Evolutionary conservation across 1,140 invertebrate genomes (phyloP).

Genomic region (Heterodera carotae): DNA sequence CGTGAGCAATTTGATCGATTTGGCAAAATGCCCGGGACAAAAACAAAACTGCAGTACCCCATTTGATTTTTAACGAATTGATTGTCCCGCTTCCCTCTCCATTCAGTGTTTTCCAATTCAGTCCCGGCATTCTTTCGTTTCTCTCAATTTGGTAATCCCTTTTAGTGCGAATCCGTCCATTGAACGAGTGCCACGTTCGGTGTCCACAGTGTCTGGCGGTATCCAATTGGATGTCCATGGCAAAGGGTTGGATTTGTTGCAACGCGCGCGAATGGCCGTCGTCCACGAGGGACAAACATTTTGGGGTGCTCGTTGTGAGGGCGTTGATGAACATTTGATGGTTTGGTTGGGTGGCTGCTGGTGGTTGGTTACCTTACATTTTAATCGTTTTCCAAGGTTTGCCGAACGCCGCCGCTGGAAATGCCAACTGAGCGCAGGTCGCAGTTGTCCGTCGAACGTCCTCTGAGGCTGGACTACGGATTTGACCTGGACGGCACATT

Average conservation of each 20-base stretch:
- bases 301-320: slow-evolving; percentile 45
- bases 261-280: slow-evolving; percentile 55
- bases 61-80: no score
- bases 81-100: no score
- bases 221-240: slow-evolving; percentile 53
- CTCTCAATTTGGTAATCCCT: background rate
- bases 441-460: slow-evolving; percentile 40
- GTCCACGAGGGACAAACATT: slow-evolving; percentile 46
- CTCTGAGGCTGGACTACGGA: slow-evolving; percentile 47
- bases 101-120: no score
- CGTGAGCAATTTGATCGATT: slow-evolving; percentile 27
- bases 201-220: slow-evolving; percentile 53
- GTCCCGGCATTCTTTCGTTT: background rate
- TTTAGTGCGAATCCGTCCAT: slow-evolving; percentile 56
- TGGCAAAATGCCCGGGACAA: slow-evolving; percentile 11
- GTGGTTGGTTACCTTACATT: background rate
- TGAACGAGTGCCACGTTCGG: slow-evolving; percentile 40
- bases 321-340: slow-evolving; percentile 52
- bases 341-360: background rate
- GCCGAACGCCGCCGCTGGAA: slow-evolving; percentile 55
- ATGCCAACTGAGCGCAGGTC: slow-evolving; percentile 41
- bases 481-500: slow-evolving; percentile 56
- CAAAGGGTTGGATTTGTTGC: slow-evolving; percentile 49
- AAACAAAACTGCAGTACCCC: no score
- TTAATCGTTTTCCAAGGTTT: slow-evolving; percentile 18